Evolutionary conservation across 2,113 vertebrate species (phyloP).

Genomic region (Propithecus coquereli): DNA sequence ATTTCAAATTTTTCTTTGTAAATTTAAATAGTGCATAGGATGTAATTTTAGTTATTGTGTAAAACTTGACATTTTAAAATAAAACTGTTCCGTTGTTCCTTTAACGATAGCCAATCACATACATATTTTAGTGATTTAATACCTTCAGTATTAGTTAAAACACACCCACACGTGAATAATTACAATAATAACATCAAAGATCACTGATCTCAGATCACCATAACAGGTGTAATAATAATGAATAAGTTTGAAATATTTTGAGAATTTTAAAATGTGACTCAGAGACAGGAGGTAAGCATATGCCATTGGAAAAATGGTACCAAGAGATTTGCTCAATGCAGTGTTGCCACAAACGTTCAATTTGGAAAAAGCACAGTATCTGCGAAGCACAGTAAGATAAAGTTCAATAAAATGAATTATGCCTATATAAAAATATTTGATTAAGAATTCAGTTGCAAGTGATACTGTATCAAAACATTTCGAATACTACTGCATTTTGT

Average conservation of each 20-base stretch:
- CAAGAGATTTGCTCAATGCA: neutral
- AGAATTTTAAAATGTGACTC: neutral
- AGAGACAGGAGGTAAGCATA: neutral
- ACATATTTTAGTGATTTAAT: constrained; percentile 24
- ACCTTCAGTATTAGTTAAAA: constrained; percentile 16
- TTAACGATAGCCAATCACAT: neutral
- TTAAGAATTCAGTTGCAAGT: constrained; percentile 16
- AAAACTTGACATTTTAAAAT: constrained; percentile 36
- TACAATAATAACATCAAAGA: neutral
- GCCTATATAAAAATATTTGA: neutral
- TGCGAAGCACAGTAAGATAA: neutral
- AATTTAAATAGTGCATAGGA: neutral
- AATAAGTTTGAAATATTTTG: neutral
- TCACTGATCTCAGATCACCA: neutral
- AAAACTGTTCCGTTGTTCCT: neutral
- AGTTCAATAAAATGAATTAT: neutral
- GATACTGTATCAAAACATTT: neutral
- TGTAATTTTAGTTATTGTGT: neutral
- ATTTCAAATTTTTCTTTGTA: neutral
- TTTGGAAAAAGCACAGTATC: neutral
- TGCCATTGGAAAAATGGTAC: neutral
- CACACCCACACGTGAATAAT: neutral
- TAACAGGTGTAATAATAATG: neutral
- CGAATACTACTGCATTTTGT: neutral
- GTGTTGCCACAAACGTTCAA: neutral